Evolutionary conservation across 1,140 invertebrate species (phyloP).

Genomic region (Asbolus verrucosus): DNA sequence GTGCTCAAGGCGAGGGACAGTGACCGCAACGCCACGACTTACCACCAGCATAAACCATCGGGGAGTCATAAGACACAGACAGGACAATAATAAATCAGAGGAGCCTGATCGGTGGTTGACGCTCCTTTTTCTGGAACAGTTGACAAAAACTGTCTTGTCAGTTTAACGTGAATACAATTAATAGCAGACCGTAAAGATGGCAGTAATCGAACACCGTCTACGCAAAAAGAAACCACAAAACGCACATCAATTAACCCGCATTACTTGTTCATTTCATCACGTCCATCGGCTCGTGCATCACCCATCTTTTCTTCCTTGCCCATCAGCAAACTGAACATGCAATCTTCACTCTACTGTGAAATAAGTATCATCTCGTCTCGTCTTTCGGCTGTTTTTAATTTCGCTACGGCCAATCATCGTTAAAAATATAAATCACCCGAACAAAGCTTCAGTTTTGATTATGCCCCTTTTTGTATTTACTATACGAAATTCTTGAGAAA

Average conservation of each 20-base stretch:
- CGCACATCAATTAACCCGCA: slow-evolving; percentile 22
- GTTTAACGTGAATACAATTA: background rate
- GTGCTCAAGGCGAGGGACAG: no score
- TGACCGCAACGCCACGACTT: no score
- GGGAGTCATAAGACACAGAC: no score
- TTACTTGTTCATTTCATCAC: slow-evolving; percentile 25
- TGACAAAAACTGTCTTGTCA: background rate
- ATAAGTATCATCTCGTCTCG: background rate
- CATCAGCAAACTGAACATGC: slow-evolving; percentile 12
- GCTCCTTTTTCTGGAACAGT: background rate
- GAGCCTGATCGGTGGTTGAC: no score
- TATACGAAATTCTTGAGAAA: no score
- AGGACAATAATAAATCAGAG: no score
- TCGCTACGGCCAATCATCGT: background rate
- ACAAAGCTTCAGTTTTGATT: no score
- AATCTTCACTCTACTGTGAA: slow-evolving; percentile 13
- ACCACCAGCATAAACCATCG: no score
- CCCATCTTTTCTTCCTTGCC: background rate
- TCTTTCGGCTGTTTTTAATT: slow-evolving; percentile 13
- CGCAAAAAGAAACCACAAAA: slow-evolving; percentile 26
- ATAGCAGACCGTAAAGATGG: slow-evolving; percentile 4
- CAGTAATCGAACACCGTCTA: slow-evolving; percentile 31
- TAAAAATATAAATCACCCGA: background rate
- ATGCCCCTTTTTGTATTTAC: no score
- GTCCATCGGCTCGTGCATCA: slow-evolving; percentile 14